Evolutionary conservation across 2,113 vertebrate species (phyloP).

Genomic region (Sylvietta virens): DNA sequence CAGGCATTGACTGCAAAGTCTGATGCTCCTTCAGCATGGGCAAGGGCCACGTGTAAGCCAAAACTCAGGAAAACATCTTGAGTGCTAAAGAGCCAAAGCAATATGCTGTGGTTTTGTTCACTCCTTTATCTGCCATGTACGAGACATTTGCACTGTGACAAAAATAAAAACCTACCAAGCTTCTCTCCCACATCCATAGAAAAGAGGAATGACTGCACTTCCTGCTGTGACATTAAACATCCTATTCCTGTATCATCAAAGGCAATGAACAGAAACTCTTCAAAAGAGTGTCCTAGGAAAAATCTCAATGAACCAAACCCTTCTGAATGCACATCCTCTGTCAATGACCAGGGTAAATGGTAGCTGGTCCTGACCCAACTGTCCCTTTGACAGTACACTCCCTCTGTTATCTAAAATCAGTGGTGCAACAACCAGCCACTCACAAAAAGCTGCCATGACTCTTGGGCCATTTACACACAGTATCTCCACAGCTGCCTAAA

Average conservation of each 20-base stretch:
- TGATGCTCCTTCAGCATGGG: not conserved
- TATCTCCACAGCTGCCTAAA: not conserved
- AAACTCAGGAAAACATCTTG: not conserved
- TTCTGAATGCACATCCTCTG: not conserved
- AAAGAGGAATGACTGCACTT: not conserved
- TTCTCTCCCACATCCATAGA: not conserved
- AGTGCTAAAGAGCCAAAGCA: not conserved
- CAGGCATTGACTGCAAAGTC: not conserved
- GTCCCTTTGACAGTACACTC: not conserved
- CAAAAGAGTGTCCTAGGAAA: not conserved
- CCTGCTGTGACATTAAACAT: not conserved
- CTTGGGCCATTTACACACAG: not conserved
- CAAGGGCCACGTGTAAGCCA: not conserved
- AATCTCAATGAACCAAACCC: not conserved
- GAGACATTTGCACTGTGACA: not conserved
- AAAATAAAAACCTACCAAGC: not conserved
- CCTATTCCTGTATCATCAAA: not conserved
- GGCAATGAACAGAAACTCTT: not conserved
- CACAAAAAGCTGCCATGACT: not conserved
- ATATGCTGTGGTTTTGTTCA: not conserved
- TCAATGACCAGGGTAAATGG: not conserved
- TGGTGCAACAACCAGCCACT: not conserved
- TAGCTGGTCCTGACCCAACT: not conserved
- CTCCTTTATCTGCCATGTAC: not conserved
- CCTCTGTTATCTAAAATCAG: not conserved